Evolutionary conservation across 2,113 vertebrate species (phyloP).

Genomic region (Isichthys henryi): DNA sequence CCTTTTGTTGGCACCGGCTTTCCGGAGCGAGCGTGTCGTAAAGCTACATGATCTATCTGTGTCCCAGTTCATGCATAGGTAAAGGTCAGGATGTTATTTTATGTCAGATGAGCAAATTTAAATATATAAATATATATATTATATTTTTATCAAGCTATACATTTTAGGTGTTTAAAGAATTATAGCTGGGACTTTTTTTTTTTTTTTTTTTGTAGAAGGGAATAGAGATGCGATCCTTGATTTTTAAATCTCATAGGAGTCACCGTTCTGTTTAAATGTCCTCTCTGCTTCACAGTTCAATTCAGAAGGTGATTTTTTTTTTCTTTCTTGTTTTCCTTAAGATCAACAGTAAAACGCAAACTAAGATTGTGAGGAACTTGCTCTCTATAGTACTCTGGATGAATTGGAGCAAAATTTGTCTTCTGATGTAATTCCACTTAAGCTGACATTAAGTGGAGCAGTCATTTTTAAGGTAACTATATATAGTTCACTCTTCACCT

Average conservation of each 20-base stretch:
- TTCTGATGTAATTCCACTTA: constrained; percentile 33
- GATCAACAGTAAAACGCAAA: background rate
- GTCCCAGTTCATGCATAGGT: constrained; percentile 43
- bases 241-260: background rate
- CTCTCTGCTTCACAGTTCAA: constrained; percentile 3
- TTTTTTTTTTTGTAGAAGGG: constrained; percentile 67
- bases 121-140: constrained; percentile 51
- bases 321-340: background rate
- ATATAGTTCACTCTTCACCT: background rate
- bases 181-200: constrained; percentile 64
- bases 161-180: constrained; percentile 74
- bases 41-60: background rate
- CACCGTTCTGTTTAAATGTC: constrained; percentile 1
- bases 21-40: background rate
- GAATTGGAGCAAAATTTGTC: constrained; percentile 52
- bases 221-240: background rate
- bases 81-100: constrained; percentile 41
- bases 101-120: constrained; percentile 64
- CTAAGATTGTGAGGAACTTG: background rate
- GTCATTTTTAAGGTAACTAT: constrained; percentile 19
- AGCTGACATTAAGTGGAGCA: background rate
- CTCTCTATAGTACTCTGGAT: background rate
- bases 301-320: background rate
- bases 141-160: constrained; percentile 79
- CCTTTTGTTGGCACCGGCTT: background rate